phyloP scores from a whole-genome alignment of 1,140 invertebrate genomes.

The Drosophila asahinai region DNA sequence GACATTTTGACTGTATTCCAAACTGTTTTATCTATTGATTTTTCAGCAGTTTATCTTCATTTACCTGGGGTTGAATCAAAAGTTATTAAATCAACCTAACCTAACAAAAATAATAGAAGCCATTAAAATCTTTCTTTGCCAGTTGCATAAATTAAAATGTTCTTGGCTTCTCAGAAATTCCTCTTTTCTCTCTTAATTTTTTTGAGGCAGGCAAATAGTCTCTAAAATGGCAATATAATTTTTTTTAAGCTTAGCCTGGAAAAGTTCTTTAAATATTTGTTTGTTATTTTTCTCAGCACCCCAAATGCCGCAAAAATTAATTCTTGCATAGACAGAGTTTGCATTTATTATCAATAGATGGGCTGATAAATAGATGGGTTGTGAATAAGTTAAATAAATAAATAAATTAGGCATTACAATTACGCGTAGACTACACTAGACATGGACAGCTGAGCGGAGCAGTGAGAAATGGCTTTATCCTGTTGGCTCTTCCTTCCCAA shows the following conservation, averaged over 20 bases:
- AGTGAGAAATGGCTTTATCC: conserved; percentile 27
- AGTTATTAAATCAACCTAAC: background rate
- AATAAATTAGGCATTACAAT: conserved; percentile 71
- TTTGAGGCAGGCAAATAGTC: background rate
- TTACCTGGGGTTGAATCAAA: background rate
- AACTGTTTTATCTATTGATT: background rate
- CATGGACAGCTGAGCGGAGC: conserved; percentile 35
- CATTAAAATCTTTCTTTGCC: background rate
- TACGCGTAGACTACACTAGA: conserved; percentile 57
- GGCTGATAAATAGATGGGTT: conserved; percentile 33
- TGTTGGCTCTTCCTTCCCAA: conserved; percentile 5
- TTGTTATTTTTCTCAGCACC: background rate
- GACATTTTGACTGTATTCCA: conserved; percentile 1
- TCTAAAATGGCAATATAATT: no score
- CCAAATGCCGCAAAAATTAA: background rate
- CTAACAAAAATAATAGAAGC: no score
- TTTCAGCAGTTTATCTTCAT: conserved; percentile 6
- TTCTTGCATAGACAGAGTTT: conserved; percentile 31
- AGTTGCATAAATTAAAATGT: no score
- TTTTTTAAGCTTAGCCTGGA: no score
- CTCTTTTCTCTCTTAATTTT: background rate
- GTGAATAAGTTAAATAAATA: conserved; percentile 74
- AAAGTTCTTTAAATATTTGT: no score
- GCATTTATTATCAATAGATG: conserved; percentile 55
- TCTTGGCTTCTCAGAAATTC: no score